Base-by-base conservation (phyloP, 2,888 invertebrate species). In the Caenorhabditis sp. region DNA sequence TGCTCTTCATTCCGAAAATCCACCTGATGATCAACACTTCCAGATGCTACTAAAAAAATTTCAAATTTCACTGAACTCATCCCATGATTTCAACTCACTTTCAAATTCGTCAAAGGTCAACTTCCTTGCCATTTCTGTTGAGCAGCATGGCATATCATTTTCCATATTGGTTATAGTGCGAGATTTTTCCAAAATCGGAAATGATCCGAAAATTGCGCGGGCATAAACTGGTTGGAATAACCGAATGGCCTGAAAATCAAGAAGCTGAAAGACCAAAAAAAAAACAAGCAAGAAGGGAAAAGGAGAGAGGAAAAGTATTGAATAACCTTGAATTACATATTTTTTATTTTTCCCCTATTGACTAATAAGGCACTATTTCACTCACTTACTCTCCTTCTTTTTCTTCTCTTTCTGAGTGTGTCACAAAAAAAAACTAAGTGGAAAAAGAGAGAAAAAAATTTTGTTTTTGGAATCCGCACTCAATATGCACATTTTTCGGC, bases 21-120 rank as follows among this genome's bases (percentile, higher is more conserved):
- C 3, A 69, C 59, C 23, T 53, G 54, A 26, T 62, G 67, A 8
- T 68, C 64, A 5, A 43, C 52, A 56, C 63, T 61, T 43, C 63
- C 67, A 12, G 67, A 62, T 7, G 64, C 67, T 31, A 71, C 67
- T 67, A 60, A 31, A 76, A 69, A 21, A 5, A 26, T 27, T 61
- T 43, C 17, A 17, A 43, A 10, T 43, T 43, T 43, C 17, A 3
- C 8, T 10, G 14, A 43, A 43, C 5, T 10, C 5, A 43, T 2
- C 1, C n/a, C 17, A 50, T 3, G 3, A 26, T 17, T 23, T 49
- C 12, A 21, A 52, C 63, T 67, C 23, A 63, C 67, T 57, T 60
- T 71, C 70, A 54, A 70, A 65, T 49, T 70, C 70, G 31, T 70
- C 64, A n/a, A 70, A 70, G n/a, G 61, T 64, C 58, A 52, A 21